Evolutionary conservation across 2,888 invertebrate species (phyloP), one percentile per base, ranked within the genome.

Genomic region (Plutella xylostella): DNA sequence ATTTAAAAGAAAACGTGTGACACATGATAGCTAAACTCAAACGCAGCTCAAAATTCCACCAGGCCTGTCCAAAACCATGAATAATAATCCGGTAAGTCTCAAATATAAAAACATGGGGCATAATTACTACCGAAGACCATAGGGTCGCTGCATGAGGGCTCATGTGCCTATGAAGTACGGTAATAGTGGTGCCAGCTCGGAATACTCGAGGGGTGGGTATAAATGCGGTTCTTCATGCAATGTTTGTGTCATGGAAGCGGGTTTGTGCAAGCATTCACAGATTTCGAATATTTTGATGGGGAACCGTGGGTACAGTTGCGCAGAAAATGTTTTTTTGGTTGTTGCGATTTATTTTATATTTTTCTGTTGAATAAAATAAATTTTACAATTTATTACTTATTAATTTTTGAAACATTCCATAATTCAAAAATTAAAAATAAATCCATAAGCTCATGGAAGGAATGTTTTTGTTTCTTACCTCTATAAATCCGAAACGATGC

Each of bases 241-340:
- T 76, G 75, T 78, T 79, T 77, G 71, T 77, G 77, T 76, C 80
- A 80, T 80, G 80, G 77, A 83, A 83, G 83, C 83, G 82, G 79
- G 82, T 82, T 83, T 83, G 82, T 65, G 83, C 80, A 83, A 83
- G 82, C 83, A 83, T 83, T 82, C 83, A 83, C 79, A 79, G 82
- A 83, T 82, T 83, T 80, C 66, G 78, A 28, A 28, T 28, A 6
- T 28, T 28, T 28, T 28, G 28, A 28, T 28, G 28, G n/a, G n/a
- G n/a, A n/a, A n/a, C n/a, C n/a, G n/a, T n/a, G n/a, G n/a, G n/a
- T n/a, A n/a, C n/a, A n/a, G n/a, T 34, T 34, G 28, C 4, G 28
- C n/a, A 28, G 28, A 12, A n/a, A 2, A 28, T 28, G 28, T 28
- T 28, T 9, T n/a, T 28, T 4, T 28, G 28, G 4, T 28, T 28